phyloP scores from a whole-genome alignment of 1,140 invertebrate species.

The Zaprionus kolodkinae region DNA sequence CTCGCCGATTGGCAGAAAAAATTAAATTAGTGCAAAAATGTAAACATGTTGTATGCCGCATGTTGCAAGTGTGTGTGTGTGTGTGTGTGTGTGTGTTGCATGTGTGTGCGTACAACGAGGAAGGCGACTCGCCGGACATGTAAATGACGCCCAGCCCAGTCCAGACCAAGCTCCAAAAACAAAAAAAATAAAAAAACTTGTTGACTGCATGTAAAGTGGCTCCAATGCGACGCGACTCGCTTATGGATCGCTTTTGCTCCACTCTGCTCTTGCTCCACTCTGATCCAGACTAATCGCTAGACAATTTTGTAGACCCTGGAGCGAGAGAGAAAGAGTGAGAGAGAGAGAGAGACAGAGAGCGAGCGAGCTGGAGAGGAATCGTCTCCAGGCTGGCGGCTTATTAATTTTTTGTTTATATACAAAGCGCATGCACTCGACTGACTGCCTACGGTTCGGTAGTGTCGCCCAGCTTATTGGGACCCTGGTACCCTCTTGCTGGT shows the following conservation, averaged over 20 bases:
- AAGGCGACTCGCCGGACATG: constrained; percentile 63
- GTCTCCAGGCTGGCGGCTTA: constrained; percentile 37
- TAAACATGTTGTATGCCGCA: constrained; percentile 77
- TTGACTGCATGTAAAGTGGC: constrained; percentile 74
- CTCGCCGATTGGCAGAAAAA: constrained; percentile 54
- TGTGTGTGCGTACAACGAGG: constrained; percentile 52
- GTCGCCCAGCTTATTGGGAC: constrained; percentile 39
- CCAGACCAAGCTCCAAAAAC: constrained; percentile 39
- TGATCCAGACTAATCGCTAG: background rate
- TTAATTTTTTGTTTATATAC: constrained; percentile 78
- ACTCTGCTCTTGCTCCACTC: background rate
- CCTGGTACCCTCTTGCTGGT: background rate
- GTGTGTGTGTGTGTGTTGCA: constrained; percentile 49
- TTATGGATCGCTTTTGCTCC: constrained; percentile 2
- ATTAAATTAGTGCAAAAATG: constrained; percentile 83
- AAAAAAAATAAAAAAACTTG: constrained; percentile 49
- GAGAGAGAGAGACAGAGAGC: constrained; percentile 7
- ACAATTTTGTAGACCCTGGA: background rate
- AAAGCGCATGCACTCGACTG: constrained; percentile 75
- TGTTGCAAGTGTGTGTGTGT: constrained; percentile 51
- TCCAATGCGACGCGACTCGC: constrained; percentile 2
- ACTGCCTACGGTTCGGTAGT: constrained; percentile 18
- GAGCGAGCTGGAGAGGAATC: background rate
- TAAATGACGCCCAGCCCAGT: constrained; percentile 75
- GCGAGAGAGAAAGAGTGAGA: background rate